Evolutionary conservation across 2,797 vertebrate genomes (phyloP).

Genomic region (Pelodytes ibericus): DNA sequence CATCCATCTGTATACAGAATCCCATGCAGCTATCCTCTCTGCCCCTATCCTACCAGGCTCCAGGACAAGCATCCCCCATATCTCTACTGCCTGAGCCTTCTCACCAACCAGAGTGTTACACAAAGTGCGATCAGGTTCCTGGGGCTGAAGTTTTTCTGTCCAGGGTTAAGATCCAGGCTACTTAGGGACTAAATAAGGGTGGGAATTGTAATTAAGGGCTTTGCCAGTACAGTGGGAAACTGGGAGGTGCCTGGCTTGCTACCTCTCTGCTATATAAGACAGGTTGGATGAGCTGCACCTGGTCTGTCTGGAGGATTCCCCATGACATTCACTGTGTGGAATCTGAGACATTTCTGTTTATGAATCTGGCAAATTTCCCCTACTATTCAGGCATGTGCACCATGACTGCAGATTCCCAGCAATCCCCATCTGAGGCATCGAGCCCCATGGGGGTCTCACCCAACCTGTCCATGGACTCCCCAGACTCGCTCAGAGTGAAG

Average conservation of each 20-base stretch:
- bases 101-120: too few species aligned
- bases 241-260: constrained; percentile 56
- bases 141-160: neutral
- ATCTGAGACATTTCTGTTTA: constrained; percentile 71
- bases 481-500: constrained; percentile 71
- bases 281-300: constrained; percentile 37
- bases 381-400: constrained; percentile 89
- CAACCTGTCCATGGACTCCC: constrained; percentile 70
- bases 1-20: too few species aligned
- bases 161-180: neutral
- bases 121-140: neutral
- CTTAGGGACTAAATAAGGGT: constrained; percentile 25
- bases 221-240: constrained; percentile 32
- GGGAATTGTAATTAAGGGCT: constrained; percentile 43
- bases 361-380: constrained; percentile 87
- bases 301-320: constrained; percentile 40
- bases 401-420: constrained; percentile 83
- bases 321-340: constrained; percentile 42
- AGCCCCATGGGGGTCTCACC: constrained; percentile 80
- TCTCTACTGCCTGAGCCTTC: too few species aligned
- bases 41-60: neutral
- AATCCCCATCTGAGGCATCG: constrained; percentile 75
- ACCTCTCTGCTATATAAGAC: constrained; percentile 61
- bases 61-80: neutral
- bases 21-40: too few species aligned